phyloP scores from a whole-genome alignment of 2,888 invertebrate genomes.

The Plebejus argus region DNA sequence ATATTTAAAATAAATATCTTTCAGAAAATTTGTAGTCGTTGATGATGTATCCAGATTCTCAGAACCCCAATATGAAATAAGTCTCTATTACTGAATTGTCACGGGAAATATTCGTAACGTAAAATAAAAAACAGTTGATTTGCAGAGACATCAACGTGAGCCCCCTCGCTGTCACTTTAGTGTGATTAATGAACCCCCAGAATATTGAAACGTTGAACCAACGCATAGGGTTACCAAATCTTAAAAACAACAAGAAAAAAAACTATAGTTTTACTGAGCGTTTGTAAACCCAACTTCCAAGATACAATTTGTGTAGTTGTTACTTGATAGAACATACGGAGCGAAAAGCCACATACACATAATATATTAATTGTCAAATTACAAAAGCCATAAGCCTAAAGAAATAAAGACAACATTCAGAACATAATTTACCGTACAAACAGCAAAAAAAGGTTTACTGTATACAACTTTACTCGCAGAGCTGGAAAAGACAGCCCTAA shows the following conservation, averaged over 20 bases:
- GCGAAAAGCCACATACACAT: constrained; percentile 51
- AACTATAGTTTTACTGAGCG: background rate
- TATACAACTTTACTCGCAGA: background rate
- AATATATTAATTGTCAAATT: constrained; percentile 70
- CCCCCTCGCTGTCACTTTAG: constrained; percentile 75
- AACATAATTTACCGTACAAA: background rate
- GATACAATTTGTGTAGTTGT: background rate
- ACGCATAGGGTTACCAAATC: constrained; percentile 44
- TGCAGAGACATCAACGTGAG: constrained; percentile 58
- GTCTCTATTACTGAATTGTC: constrained; percentile 29
- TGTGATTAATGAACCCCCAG: constrained; percentile 75
- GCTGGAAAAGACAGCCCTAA: background rate
- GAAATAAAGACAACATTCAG: background rate
- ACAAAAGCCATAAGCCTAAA: background rate
- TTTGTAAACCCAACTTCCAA: background rate
- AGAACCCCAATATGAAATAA: background rate
- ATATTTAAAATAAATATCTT: background rate
- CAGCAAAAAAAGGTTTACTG: background rate
- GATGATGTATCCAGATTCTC: constrained; percentile 5
- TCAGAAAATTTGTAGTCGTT: background rate
- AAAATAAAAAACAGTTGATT: constrained; percentile 53
- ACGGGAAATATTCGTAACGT: constrained; percentile 45
- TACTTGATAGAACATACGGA: background rate
- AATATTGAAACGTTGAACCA: constrained; percentile 79
- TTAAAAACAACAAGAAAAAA: background rate